Evolutionary conservation across 64 coral and sea anemone genomes (phyloP).

Genomic region (Actinia equina): DNA sequence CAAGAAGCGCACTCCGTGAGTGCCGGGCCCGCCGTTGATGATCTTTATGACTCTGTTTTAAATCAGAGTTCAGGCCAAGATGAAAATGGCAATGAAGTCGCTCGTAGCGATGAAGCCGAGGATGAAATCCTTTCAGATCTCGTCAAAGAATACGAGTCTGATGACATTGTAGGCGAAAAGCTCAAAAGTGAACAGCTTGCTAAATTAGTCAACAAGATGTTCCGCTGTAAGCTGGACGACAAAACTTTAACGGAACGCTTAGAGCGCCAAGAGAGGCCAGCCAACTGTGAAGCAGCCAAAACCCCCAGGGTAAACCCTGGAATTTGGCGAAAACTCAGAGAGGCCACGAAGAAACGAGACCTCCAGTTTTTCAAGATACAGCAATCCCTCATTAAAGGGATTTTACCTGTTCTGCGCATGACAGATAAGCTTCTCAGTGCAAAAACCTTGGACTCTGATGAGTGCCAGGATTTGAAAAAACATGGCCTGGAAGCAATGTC

Average conservation of each 20-base stretch:
- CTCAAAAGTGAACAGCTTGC: slow-evolving; percentile 15
- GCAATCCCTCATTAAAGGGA: too few relatives aligned
- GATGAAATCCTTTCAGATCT: slow-evolving; percentile 20
- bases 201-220: slow-evolving; percentile 17
- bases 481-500: slow-evolving; percentile 8
- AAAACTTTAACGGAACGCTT: slow-evolving; percentile 12
- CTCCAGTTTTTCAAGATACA: background rate
- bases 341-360: slow-evolving; percentile 17
- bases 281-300: slow-evolving; percentile 18
- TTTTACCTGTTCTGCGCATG: background rate
- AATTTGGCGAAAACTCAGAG: slow-evolving; percentile 14
- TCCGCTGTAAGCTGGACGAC: slow-evolving; percentile 17
- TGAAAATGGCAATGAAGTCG: background rate
- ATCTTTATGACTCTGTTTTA: background rate
- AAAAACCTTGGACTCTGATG: background rate
- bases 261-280: slow-evolving; percentile 21
- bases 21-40: background rate
- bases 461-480: slow-evolving; percentile 4
- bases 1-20: background rate
- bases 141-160: slow-evolving; percentile 24
- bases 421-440: background rate
- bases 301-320: slow-evolving; percentile 26
- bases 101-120: background rate
- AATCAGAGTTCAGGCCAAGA: background rate
- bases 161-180: slow-evolving; percentile 3